Conservation (phyloP, 2,797 vertebrate species). For the Phoeniculus purpureus region DNA sequence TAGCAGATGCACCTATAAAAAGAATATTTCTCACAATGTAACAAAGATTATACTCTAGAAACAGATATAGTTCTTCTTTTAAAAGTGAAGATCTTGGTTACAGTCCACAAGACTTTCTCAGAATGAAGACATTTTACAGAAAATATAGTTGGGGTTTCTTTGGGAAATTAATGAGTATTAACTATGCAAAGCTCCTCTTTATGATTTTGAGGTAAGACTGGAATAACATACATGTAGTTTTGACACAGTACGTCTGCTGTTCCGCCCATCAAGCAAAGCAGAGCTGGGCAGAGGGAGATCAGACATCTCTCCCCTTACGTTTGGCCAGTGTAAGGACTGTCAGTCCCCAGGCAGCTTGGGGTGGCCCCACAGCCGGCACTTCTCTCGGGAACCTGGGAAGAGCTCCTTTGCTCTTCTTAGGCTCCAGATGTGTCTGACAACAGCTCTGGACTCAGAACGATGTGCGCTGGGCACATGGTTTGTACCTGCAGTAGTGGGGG, state of each 20-base stretch:
- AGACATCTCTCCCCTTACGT: background rate
- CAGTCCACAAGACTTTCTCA: background rate
- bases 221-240: background rate
- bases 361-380: constrained; percentile 41
- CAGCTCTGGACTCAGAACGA: background rate
- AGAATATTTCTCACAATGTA: background rate
- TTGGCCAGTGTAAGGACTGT: background rate
- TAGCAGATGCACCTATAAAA: background rate
- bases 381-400: background rate
- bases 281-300: background rate
- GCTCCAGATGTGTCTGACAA: background rate
- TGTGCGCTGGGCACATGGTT: background rate
- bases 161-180: background rate
- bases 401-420: background rate
- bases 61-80: background rate
- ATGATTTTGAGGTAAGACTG: background rate
- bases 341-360: background rate
- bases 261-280: background rate
- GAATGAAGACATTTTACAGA: background rate
- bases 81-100: background rate
- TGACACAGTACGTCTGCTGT: background rate
- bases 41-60: background rate
- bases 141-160: background rate
- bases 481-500: background rate
- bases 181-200: background rate